Conservation (phyloP, 2,888 invertebrate genomes). For the Synergus gifuensis region DNA sequence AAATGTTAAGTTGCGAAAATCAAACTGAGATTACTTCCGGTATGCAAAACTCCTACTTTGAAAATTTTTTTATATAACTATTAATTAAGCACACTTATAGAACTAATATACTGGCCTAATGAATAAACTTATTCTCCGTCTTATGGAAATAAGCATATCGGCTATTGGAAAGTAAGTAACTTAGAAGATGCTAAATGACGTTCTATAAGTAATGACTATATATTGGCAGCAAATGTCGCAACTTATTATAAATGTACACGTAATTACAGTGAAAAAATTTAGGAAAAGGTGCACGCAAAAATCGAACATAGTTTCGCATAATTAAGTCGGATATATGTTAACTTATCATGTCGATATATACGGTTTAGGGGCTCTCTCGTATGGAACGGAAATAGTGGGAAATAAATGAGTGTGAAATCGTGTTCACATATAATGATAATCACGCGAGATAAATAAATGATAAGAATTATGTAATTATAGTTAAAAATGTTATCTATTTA, state of each 20-base stretch:
- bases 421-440: conserved; percentile 34
- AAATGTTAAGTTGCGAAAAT: too few relatives aligned
- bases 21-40: too few relatives aligned
- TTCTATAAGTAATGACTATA: conserved; percentile 18
- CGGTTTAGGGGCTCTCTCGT: neutral
- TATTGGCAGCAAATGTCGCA: conserved; percentile 4
- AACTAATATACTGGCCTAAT: neutral
- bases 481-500: neutral
- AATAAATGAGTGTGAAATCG: conserved; percentile 11
- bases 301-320: conserved; percentile 41
- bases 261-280: conserved; percentile 14
- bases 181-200: conserved; percentile 20
- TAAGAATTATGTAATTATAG: neutral
- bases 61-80: too few relatives aligned
- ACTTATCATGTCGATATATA: conserved; percentile 3
- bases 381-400: conserved; percentile 19
- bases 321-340: neutral
- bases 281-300: conserved; percentile 24
- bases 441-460: conserved; percentile 7
- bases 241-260: neutral
- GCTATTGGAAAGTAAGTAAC: conserved; percentile 24
- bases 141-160: conserved; percentile 16
- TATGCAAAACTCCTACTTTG: too few relatives aligned
- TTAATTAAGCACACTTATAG: neutral
- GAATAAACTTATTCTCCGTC: neutral